Percentiles rank a stretch among this genome's conserved stretches.
Conservation (phyloP, 2,888 invertebrate genomes). For the Drosophila villosipedis region DNA sequence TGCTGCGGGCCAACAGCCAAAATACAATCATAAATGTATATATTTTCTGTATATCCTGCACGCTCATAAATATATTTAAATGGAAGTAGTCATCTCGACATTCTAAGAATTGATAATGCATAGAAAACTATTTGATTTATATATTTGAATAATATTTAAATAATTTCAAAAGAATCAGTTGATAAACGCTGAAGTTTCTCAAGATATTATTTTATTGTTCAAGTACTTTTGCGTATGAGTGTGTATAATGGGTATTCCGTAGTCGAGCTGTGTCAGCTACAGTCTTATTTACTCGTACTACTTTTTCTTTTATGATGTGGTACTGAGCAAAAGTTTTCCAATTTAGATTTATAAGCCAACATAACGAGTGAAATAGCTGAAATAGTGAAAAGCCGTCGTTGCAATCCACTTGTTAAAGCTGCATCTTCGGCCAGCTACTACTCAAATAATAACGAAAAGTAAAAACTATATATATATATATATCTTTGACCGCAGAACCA, state of each 20-base stretch:
- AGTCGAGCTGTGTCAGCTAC: background rate
- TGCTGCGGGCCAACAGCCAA: slow-evolving; percentile 7
- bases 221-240: background rate
- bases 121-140: background rate
- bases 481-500: slow-evolving; percentile 17
- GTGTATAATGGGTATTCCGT: background rate
- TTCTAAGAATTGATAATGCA: background rate
- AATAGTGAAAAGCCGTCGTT: slow-evolving; percentile 16
- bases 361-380: slow-evolving; percentile 31
- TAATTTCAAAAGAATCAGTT: background rate
- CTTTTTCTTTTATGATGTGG: slow-evolving; percentile 8
- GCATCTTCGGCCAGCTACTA: slow-evolving; percentile 7
- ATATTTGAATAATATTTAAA: background rate
- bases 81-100: background rate
- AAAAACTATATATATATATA: background rate
- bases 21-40: slow-evolving; percentile 31
- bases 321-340: slow-evolving; percentile 66
- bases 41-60: slow-evolving; percentile 15
- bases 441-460: slow-evolving; percentile 7
- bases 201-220: background rate
- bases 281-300: background rate
- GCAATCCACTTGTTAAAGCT: slow-evolving; percentile 15
- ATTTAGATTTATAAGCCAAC: slow-evolving; percentile 65
- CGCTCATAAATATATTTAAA: background rate
- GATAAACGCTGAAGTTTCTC: background rate